Evolutionary conservation across 1,140 invertebrate genomes (phyloP).

Genomic region (Whitmania pigra): DNA sequence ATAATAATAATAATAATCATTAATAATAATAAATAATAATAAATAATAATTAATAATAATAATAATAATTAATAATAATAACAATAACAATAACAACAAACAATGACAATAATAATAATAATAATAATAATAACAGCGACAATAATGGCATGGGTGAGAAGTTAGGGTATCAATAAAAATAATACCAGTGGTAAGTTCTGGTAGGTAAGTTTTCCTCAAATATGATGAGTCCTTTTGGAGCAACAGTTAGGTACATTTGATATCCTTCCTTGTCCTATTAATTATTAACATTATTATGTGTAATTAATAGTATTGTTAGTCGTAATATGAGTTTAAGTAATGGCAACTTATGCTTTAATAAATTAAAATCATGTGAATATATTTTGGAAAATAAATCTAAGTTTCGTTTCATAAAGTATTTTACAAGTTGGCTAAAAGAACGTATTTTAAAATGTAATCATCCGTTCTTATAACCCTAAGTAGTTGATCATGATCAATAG

Average conservation of each 20-base stretch:
- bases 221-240: background rate
- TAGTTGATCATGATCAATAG: background rate
- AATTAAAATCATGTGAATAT: too few relatives aligned
- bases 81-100: background rate
- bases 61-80: background rate
- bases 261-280: background rate
- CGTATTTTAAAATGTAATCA: too few relatives aligned
- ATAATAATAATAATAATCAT: background rate
- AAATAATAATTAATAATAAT: background rate
- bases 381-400: background rate
- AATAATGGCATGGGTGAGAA: background rate
- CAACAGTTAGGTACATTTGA: slow-evolving; percentile 3
- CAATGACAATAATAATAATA: background rate
- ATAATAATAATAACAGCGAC: background rate
- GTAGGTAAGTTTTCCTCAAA: slow-evolving; percentile 2
- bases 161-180: background rate
- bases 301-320: too few relatives aligned
- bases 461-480: background rate
- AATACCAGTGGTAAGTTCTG: slow-evolving; percentile 6
- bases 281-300: background rate
- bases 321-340: too few relatives aligned
- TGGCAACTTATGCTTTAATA: too few relatives aligned
- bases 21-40: background rate
- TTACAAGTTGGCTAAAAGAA: too few relatives aligned
- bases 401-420: background rate